Evolutionary conservation across 2,888 invertebrate genomes (phyloP).

Genomic region (Sesamia inferens): DNA sequence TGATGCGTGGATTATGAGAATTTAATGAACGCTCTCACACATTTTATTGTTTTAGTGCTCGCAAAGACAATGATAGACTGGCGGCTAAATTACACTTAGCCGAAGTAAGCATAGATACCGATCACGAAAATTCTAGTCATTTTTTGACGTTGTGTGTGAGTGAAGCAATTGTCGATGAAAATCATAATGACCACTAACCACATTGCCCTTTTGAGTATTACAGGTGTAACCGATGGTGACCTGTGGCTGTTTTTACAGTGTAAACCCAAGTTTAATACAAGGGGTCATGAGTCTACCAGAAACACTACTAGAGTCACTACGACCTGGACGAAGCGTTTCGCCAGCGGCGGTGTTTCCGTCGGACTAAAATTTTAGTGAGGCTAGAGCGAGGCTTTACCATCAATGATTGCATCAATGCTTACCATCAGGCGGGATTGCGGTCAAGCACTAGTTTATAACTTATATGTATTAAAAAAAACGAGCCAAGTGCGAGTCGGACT

Average conservation of each 20-base stretch:
- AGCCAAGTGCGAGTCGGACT: too few relatives aligned
- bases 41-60: neutral
- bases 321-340: too few relatives aligned
- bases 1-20: neutral
- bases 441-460: too few relatives aligned
- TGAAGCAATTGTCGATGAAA: neutral
- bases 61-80: neutral
- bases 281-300: conserved; percentile 44
- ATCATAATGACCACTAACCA: neutral
- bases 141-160: too few relatives aligned
- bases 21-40: neutral
- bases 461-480: too few relatives aligned
- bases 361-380: too few relatives aligned
- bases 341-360: too few relatives aligned
- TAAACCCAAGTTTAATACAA: conserved; percentile 5
- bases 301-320: too few relatives aligned
- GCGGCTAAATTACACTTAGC: neutral
- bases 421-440: too few relatives aligned
- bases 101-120: neutral
- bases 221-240: conserved; percentile 6
- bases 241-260: conserved; percentile 5
- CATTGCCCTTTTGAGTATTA: conserved; percentile 15
- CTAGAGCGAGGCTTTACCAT: too few relatives aligned
- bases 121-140: neutral
- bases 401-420: too few relatives aligned